A percentile compares a stretch with the other conserved stretches of the same genome.
Conservation (phyloP, 1,140 invertebrate species). For the Bombus polaris region DNA sequence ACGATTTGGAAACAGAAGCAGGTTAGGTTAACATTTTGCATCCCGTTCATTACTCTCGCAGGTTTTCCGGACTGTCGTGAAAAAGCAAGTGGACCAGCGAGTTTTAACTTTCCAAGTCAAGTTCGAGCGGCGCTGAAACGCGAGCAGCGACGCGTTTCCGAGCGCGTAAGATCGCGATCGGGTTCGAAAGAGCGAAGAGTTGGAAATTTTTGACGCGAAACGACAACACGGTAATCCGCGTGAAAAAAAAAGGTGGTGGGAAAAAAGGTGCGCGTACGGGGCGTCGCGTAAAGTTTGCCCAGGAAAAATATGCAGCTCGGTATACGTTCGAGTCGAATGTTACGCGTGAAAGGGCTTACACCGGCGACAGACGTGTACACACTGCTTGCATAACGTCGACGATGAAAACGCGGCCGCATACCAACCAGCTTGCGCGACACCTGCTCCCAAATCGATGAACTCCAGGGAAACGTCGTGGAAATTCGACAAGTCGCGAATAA, state of each 20-base stretch:
- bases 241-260: background rate
- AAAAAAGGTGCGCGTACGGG: background rate
- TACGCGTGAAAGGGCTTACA: slow-evolving; percentile 31
- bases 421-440: slow-evolving; percentile 8
- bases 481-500: slow-evolving; percentile 1
- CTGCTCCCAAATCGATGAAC: slow-evolving; percentile 29
- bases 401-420: slow-evolving; percentile 20
- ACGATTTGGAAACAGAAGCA: too few species aligned
- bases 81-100: too few species aligned
- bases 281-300: background rate
- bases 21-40: too few species aligned
- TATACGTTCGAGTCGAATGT: slow-evolving; percentile 21
- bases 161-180: background rate
- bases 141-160: background rate
- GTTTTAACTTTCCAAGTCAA: background rate
- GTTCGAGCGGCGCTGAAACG: background rate
- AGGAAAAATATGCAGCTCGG: slow-evolving; percentile 24
- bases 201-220: background rate
- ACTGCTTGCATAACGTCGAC: slow-evolving; percentile 16
- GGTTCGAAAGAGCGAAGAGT: too few species aligned
- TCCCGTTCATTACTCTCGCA: too few species aligned
- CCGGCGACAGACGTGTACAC: slow-evolving; percentile 14
- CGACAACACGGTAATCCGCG: background rate
- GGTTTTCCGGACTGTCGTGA: too few species aligned
- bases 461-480: background rate